These are phyloP conservation scores for Mythimna impura DNA, from an alignment of 2,888 invertebrate genomes.

Conservation along the genomic window DNA sequence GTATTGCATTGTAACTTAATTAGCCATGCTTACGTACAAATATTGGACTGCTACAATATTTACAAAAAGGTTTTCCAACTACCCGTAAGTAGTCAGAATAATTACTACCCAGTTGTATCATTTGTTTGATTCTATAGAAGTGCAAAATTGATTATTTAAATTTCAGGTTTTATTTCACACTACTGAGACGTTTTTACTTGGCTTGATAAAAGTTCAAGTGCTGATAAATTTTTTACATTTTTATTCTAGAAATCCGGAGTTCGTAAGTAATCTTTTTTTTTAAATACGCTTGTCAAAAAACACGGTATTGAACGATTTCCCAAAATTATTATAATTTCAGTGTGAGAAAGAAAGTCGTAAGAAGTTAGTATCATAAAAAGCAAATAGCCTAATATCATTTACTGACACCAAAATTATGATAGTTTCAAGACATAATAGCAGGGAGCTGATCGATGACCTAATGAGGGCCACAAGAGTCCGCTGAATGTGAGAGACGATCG, in stretches of 20 bases:
- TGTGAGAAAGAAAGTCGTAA: too few relatives aligned
- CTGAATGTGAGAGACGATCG: background rate
- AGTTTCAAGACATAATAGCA: too few relatives aligned
- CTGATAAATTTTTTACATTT: slow-evolving; percentile 32
- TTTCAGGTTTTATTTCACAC: slow-evolving; percentile 31
- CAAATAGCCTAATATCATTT: too few relatives aligned
- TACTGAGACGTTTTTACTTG: slow-evolving; percentile 22
- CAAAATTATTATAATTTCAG: too few relatives aligned
- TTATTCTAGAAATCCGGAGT: slow-evolving; percentile 25
- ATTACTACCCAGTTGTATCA: background rate
- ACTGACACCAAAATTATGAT: too few relatives aligned
- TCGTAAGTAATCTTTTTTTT: slow-evolving; percentile 18
- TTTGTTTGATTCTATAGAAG: too few relatives aligned
- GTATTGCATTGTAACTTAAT: slow-evolving; percentile 23
- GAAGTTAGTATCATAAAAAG: too few relatives aligned
- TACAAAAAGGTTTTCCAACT: slow-evolving; percentile 34
- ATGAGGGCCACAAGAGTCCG: background rate
- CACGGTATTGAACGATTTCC: too few relatives aligned
- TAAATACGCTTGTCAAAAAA: background rate
- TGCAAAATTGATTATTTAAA: background rate
- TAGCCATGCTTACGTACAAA: slow-evolving; percentile 23
- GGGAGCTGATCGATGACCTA: background rate
- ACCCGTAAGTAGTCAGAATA: slow-evolving; percentile 31
- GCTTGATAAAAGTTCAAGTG: slow-evolving; percentile 32
- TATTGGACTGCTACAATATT: slow-evolving; percentile 35